phyloP scores from a whole-genome alignment of 2,113 vertebrate species.

The Scophthalmus maximus region DNA sequence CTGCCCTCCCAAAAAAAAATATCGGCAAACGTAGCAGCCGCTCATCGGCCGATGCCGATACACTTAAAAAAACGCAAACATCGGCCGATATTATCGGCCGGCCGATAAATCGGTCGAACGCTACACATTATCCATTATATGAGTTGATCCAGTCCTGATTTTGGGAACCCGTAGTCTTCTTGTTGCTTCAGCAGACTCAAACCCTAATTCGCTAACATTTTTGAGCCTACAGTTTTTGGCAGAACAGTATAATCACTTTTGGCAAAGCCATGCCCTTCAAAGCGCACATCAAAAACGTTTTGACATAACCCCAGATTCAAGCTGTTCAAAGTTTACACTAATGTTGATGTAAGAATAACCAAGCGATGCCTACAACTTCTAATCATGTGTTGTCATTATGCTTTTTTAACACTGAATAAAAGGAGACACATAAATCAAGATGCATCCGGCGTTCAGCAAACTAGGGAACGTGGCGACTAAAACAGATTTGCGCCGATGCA shows the following conservation, averaged over 20 bases:
- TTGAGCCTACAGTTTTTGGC: too few species aligned
- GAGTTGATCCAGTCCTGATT: neutral
- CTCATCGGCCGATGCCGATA: too few species aligned
- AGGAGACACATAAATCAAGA: neutral
- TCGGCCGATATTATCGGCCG: too few species aligned
- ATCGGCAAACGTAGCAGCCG: too few species aligned
- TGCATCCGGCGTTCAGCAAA: constrained; percentile 17
- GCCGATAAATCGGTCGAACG: too few species aligned
- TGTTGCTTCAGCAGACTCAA: neutral
- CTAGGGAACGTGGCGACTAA: constrained; percentile 23
- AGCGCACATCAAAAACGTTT: neutral
- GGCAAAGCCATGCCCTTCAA: constrained; percentile 2
- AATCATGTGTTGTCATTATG: neutral
- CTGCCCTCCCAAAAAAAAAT: too few species aligned
- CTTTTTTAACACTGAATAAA: neutral
- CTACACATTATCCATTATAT: too few species aligned
- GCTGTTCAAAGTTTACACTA: neutral
- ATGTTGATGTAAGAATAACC: neutral
- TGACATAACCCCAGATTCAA: neutral
- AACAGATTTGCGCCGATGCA: constrained; percentile 43
- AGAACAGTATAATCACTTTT: neutral
- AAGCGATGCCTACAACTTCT: neutral
- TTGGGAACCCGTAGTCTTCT: neutral
- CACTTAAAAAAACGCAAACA: too few species aligned
- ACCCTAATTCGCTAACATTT: too few species aligned